phyloP scores from a whole-genome alignment of 2,797 vertebrate species.

The Ciconia nigra region DNA sequence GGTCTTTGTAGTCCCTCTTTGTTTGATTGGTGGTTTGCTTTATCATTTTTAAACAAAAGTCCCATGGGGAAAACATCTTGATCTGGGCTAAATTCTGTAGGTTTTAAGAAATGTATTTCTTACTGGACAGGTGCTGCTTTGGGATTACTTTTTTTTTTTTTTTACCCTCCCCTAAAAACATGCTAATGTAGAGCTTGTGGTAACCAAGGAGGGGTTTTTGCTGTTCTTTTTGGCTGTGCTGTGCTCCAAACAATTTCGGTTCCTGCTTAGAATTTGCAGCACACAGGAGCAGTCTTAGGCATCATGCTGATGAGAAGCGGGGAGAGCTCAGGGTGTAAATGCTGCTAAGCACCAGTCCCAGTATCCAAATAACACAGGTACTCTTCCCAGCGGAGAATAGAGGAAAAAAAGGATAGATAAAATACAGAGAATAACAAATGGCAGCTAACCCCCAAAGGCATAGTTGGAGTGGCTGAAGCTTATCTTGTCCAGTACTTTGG shows the following conservation, averaged over 20 bases:
- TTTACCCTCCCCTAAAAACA: background rate
- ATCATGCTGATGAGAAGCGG: background rate
- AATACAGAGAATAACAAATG: background rate
- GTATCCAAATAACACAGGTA: background rate
- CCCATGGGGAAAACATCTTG: background rate
- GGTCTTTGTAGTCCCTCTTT: background rate
- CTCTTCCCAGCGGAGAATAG: background rate
- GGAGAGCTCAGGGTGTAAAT: background rate
- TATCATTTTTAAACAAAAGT: conserved; percentile 5
- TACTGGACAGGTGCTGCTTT: background rate
- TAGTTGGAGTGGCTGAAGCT: background rate
- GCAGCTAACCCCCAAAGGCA: background rate
- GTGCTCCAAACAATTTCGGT: background rate
- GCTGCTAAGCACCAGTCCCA: background rate
- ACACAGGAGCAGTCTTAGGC: background rate
- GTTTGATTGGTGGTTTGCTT: background rate
- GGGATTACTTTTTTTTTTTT: background rate
- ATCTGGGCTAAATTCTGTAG: background rate
- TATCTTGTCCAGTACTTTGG: background rate
- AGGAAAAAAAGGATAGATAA: background rate
- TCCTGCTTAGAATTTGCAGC: conserved; percentile 24
- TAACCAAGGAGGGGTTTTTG: background rate
- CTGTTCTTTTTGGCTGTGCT: background rate
- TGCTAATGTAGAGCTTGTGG: background rate
- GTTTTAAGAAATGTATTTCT: background rate